phyloP scores from a whole-genome alignment of 2,113 vertebrate species.

The Crotalus helleri region DNA sequence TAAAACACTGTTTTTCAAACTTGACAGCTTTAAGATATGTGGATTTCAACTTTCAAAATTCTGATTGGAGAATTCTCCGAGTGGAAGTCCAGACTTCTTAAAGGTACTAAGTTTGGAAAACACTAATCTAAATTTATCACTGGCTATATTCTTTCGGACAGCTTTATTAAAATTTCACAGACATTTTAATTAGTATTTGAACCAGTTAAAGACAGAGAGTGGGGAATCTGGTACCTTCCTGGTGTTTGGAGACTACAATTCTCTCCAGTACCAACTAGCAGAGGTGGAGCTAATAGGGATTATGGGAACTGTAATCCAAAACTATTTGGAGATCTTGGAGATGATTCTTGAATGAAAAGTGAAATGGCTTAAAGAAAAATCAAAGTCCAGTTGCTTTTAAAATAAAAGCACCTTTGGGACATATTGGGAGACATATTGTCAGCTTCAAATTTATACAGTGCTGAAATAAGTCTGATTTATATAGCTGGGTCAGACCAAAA shows the following conservation, averaged over 20 bases:
- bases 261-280: not conserved
- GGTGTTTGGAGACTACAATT: not conserved
- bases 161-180: not conserved
- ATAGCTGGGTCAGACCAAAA: not conserved
- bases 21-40: not conserved
- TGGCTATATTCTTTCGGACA: constrained; percentile 34
- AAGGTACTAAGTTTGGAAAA: not conserved
- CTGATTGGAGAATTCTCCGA: not conserved
- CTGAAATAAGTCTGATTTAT: not conserved
- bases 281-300: not conserved
- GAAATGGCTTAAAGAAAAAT: not conserved
- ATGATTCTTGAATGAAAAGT: not conserved
- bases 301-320: not conserved
- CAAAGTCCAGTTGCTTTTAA: not conserved
- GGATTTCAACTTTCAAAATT: not conserved
- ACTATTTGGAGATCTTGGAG: not conserved
- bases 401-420: not conserved
- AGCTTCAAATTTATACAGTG: not conserved
- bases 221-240: not conserved
- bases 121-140: no score
- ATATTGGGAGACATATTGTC: not conserved
- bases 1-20: not conserved
- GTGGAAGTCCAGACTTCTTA: not conserved
- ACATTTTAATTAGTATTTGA: not conserved
- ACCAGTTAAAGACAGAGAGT: not conserved